Base-by-base conservation (phyloP, 1,140 invertebrate species). In the Chlorops oryzae region DNA sequence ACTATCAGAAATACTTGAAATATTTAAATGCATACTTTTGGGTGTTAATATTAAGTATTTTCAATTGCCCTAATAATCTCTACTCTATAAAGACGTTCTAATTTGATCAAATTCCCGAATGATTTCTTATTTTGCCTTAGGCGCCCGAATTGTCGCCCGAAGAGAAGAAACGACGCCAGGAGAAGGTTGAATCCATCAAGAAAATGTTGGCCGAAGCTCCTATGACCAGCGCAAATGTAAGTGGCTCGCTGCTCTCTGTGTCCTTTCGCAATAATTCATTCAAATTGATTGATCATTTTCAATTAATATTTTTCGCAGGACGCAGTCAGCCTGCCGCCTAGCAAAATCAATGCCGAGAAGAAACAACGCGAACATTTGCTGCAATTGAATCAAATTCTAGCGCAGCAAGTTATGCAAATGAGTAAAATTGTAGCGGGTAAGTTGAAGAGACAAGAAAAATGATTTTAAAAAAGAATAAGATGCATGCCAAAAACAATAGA, bases 371-470 rank as follows among this genome's bases (percentile, higher is more conserved):
- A 92, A 62, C 88, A 92, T 68, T 77, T 94, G 58, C 75, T 95
- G 35, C 87, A 90, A 61, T 77, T 95, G 48, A 92, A 91, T 77
- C 90, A 93, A 74, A 89, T 92, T 58, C 74, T 95, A 54, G 91
- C 90, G n/a, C 84, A 88, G 65, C 88, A 95, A 79, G 91, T 94
- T 48, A 93, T 91, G 77, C 87, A 91, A 71, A 90, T 89, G 77
- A 93, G 88, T 75, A 91, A 92, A 78, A 88, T 90, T 70, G 90
- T 92, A 57, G 90, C 91, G 74, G 90, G 91, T 94, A 80, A 72
- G 79, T 75, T 44, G n/a, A 25, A 63, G 2, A 17, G 5, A 27
- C 9, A 27, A n/a, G n/a, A n/a, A n/a, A n/a, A n/a, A n/a, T n/a
- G n/a, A n/a, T n/a, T n/a, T n/a, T n/a, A n/a, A n/a, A n/a, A n/a